These are phyloP conservation scores for Ooceraea biroi DNA, from an alignment of 1,140 invertebrate genomes.

Conservation along the genomic window DNA sequence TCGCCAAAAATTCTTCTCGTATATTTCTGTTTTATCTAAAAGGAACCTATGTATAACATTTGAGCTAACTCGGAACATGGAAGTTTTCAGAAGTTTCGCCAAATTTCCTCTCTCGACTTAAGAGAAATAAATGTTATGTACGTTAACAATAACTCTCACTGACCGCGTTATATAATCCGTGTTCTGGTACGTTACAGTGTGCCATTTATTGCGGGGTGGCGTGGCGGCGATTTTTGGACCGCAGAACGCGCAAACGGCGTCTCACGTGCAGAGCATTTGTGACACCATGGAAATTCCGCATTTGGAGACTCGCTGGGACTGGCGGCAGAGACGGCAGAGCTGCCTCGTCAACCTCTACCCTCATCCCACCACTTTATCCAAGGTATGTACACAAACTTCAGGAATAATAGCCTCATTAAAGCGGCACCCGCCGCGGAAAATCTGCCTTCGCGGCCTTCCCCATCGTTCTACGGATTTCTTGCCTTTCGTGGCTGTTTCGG, in stretches of 20 bases:
- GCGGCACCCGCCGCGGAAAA: constrained; percentile 28
- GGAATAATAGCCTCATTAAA: constrained; percentile 68
- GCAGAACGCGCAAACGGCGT: constrained; percentile 95
- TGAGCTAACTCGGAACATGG: too few species aligned
- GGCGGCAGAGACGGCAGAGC: constrained; percentile 93
- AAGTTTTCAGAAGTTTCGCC: too few species aligned
- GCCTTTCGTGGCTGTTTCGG: constrained; percentile 7
- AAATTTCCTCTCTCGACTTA: background rate
- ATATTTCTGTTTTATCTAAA: too few species aligned
- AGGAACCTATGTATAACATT: too few species aligned
- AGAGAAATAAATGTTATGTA: background rate
- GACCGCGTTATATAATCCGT: background rate
- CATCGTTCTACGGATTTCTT: constrained; percentile 13
- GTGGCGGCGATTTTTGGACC: constrained; percentile 98
- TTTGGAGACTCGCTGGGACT: constrained; percentile 97
- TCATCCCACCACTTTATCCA: constrained; percentile 94
- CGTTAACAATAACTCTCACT: background rate
- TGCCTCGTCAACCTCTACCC: constrained; percentile 98
- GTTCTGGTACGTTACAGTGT: constrained; percentile 90
- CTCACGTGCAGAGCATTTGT: constrained; percentile 97
- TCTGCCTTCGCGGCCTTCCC: constrained; percentile 16
- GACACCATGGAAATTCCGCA: constrained; percentile 98
- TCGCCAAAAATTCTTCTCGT: too few species aligned
- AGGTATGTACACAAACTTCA: constrained; percentile 87
- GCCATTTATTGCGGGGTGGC: constrained; percentile 93